phyloP scores from a whole-genome alignment of 2,113 vertebrate species.

The Ia io region DNA sequence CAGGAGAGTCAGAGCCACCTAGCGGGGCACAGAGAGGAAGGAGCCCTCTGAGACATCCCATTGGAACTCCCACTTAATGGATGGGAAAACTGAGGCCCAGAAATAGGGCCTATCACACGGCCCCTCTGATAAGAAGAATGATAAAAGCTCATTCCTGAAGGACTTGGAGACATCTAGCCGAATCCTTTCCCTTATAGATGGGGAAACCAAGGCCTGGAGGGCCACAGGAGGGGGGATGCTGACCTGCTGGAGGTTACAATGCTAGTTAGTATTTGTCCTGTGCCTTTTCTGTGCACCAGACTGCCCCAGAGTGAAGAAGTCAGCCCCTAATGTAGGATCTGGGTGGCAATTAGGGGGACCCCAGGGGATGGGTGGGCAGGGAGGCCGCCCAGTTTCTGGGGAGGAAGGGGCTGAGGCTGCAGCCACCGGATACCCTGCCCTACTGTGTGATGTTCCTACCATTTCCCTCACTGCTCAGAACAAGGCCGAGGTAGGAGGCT shows the following conservation, averaged over 20 bases:
- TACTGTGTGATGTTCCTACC: background rate
- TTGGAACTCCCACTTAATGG: background rate
- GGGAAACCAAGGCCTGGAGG: background rate
- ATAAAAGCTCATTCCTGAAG: background rate
- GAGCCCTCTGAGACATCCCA: background rate
- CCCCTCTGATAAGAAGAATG: background rate
- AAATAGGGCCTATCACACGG: background rate
- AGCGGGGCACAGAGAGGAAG: background rate
- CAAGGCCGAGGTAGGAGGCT: constrained; percentile 34
- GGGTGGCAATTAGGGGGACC: background rate
- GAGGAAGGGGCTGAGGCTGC: background rate
- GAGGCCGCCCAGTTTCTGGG: background rate
- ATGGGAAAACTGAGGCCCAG: background rate
- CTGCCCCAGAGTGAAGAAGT: background rate
- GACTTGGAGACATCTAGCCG: background rate
- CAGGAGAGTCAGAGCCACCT: background rate
- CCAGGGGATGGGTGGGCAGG: no score
- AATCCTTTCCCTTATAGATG: background rate
- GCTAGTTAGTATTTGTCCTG: background rate
- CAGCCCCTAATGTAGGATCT: background rate
- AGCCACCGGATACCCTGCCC: background rate
- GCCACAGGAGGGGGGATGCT: background rate
- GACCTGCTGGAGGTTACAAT: no score
- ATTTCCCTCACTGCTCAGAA: background rate
- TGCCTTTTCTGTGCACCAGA: background rate